Evolutionary conservation across 2,113 vertebrate genomes (phyloP).

Genomic region (Eira barbara): DNA sequence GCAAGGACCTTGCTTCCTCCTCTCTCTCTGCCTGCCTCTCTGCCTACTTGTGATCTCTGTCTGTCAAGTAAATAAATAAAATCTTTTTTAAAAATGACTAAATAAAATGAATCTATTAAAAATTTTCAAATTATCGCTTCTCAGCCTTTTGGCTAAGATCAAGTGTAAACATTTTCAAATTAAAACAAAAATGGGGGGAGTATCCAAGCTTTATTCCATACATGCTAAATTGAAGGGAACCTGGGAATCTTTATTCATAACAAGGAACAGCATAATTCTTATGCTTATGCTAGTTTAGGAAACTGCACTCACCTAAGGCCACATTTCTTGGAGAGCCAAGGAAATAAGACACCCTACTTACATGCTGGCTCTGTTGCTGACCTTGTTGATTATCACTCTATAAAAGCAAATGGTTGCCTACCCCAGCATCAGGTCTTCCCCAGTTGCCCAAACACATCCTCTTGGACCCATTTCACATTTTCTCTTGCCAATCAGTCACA

Average conservation of each 20-base stretch:
- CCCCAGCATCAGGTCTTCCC: neutral
- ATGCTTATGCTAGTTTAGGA: neutral
- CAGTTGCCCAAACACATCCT: neutral
- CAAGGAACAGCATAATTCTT: neutral
- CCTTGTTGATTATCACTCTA: neutral
- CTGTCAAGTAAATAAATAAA: no score
- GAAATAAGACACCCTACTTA: neutral
- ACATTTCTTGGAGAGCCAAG: neutral
- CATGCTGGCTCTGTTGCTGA: neutral
- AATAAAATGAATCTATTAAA: neutral
- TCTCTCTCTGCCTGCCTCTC: no score
- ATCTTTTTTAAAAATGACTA: neutral
- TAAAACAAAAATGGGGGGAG: neutral
- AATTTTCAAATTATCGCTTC: neutral
- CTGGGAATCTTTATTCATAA: neutral
- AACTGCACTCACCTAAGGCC: neutral
- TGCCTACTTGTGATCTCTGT: no score
- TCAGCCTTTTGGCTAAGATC: no score
- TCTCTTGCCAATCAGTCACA: neutral
- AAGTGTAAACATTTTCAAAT: neutral
- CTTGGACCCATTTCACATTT: neutral
- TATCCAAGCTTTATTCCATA: neutral
- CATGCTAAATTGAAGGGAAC: neutral
- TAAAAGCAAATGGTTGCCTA: neutral
- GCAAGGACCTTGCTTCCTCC: no score